Conservation (phyloP, 2,888 invertebrate species). For the Psococerastis gibbosa region DNA sequence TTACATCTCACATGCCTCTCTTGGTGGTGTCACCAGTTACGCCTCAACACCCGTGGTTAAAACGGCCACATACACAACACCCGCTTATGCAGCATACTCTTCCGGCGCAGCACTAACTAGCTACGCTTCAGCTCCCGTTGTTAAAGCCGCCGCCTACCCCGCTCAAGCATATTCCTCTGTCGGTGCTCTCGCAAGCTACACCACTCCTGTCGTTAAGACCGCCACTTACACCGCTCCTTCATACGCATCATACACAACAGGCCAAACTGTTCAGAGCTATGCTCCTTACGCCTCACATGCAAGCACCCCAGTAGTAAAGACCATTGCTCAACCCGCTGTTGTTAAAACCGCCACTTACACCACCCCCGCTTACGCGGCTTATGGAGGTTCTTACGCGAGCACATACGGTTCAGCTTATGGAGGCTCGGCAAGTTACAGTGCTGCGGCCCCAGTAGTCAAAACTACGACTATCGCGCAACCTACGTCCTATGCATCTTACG, state of each 20-base stretch:
- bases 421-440: conserved; percentile 14
- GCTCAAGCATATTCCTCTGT: conserved; percentile 19
- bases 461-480: conserved; percentile 18
- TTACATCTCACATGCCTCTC: neutral
- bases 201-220: conserved; percentile 14
- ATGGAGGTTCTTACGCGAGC: too few species aligned
- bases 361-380: conserved; percentile 9
- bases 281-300: conserved; percentile 15
- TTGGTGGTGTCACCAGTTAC: too few species aligned
- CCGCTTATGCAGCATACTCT: neutral
- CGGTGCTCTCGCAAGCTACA: conserved; percentile 16
- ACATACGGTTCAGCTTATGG: too few species aligned
- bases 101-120: neutral
- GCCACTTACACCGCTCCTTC: conserved; percentile 27
- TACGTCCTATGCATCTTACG: conserved; percentile 13
- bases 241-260: conserved; percentile 21
- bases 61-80: neutral
- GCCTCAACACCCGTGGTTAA: neutral
- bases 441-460: conserved; percentile 12
- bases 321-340: conserved; percentile 1
- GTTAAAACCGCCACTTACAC: conserved; percentile 13
- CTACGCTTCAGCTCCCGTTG: neutral
- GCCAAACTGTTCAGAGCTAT: conserved; percentile 24
- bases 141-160: neutral
- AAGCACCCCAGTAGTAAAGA: conserved; percentile 11